Conservation (phyloP, 2,797 vertebrate species). For the Eulemur mongoz region DNA sequence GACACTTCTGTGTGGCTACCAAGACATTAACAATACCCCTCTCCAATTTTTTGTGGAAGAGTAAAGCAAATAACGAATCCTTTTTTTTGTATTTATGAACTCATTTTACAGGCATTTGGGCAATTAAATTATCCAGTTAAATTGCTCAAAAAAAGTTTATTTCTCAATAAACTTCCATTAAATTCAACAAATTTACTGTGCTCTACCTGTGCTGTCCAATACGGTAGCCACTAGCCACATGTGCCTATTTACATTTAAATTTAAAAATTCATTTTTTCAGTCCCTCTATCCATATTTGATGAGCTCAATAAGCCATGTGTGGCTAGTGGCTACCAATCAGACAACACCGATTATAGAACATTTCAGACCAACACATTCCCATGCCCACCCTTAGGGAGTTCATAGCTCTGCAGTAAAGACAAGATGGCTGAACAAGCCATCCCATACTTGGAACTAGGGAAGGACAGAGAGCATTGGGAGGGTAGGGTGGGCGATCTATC, state of each 20-base stretch:
- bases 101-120: neutral
- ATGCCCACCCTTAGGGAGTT: neutral
- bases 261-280: neutral
- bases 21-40: neutral
- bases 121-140: constrained; percentile 42
- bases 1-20: neutral
- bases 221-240: neutral
- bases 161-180: constrained; percentile 21
- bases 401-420: neutral
- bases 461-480: neutral
- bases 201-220: neutral
- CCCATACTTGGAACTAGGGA: neutral
- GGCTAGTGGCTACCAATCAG: neutral
- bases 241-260: neutral
- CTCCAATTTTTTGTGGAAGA: neutral
- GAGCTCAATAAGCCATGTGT: neutral
- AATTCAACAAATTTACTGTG: neutral
- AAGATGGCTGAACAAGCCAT: neutral
- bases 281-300: neutral
- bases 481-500: neutral
- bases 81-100: neutral
- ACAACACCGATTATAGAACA: neutral
- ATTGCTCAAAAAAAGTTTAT: neutral
- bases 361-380: neutral
- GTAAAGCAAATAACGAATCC: neutral